Base-by-base conservation (phyloP, 2,797 vertebrate species). In the Caiman crocodilus region DNA sequence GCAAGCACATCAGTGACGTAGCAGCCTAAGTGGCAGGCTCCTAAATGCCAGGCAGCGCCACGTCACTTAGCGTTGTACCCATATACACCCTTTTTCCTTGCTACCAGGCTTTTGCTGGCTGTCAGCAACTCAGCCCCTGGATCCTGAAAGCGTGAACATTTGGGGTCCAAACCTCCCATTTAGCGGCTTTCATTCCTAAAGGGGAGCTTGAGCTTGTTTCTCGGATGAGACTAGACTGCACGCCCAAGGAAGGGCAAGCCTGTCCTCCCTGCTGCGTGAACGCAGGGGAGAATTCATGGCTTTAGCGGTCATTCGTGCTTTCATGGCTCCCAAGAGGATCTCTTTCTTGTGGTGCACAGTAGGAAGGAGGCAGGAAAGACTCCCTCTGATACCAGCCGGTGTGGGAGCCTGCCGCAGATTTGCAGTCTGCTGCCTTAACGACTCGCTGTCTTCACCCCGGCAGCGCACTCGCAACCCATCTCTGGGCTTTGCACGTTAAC, bases 231-330 rank as follows among this genome's bases (percentile, higher is more conserved):
- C 80, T 77, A 32, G 5, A 63, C 56, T 35, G 59, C 73, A 20
- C 64, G 79, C 84, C 32, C 67, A 25, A 32, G 12, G 59, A 26
- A 57, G 11, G 50, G 28, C 0, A 0, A 58, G 14, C 42, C 42
- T 42, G 7, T 78, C 7, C 50, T 75, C 57, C 35, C 57, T 59
- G 69, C 35, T 6, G 32, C 14, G 14, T 42, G 35, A 71, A 32
- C 57, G 21, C 18, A 30, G 89, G 76, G 82, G 32, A 78, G 81
- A 21, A 8, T 13, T 26, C 25, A 90, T 82, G 82, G 79, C 88
- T 94, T 56, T 79, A 81, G 82, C 76, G 65, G 82, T 76, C 90
- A 85, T 80, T 87, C 14, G 83, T 94, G 28, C 71, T 67, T n/a
- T 88, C 28, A 7, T 23, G 90, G 42, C 32, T 92, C 55, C 84